Evolutionary conservation across 2,113 vertebrate genomes (phyloP), one percentile per base, ranked within the genome.

Genomic region (Microcebus murinus): DNA sequence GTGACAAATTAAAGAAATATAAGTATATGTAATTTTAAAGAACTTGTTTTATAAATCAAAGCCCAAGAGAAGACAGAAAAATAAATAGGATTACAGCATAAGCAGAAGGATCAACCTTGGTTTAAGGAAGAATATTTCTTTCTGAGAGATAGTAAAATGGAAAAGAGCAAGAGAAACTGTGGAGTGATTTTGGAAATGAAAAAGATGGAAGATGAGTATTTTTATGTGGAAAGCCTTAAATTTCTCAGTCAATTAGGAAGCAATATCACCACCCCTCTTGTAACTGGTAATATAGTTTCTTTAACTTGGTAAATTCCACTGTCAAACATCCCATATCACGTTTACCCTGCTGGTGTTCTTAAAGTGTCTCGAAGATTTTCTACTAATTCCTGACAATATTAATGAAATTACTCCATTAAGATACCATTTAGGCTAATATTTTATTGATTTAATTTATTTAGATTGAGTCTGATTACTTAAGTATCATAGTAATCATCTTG

Each of bases 361-460:
- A 83, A 93, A 45, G 90, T 80, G 39, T 14, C n/a, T 96, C 11
- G 36, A 95, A 86, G n/a, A 57, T 50, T 74, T 95, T 91, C 39
- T 74, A 70, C 6, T 94, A 6, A 55, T 57, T 93, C 45, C 23
- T 93, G 65, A 73, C 27, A 87, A 8, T 91, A 87, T 92, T 96
- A 95, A 96, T 96, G 14, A 90, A 92, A 68, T 95, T 65, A 81
- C 76, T 83, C 25, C 48, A 94, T 95, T 96, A 97, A 96, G 29
- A 25, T 55, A 90, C 23, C 95, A 93, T 94, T 97, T 87, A 92
- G 57, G 34, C 36, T 95, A 92, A 87, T 92, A 81, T 73, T 96
- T 71, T 91, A 91, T 94, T 87, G 45, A 84, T 87, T 96, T 96
- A 97, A 96, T 96, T 90, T 96, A 97, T 92, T 96, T 95, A 96